Percentiles rank a stretch among this genome's conserved stretches.
phyloP scores from a whole-genome alignment of 2,113 vertebrate genomes.

The Cyprinodon tularosa region DNA sequence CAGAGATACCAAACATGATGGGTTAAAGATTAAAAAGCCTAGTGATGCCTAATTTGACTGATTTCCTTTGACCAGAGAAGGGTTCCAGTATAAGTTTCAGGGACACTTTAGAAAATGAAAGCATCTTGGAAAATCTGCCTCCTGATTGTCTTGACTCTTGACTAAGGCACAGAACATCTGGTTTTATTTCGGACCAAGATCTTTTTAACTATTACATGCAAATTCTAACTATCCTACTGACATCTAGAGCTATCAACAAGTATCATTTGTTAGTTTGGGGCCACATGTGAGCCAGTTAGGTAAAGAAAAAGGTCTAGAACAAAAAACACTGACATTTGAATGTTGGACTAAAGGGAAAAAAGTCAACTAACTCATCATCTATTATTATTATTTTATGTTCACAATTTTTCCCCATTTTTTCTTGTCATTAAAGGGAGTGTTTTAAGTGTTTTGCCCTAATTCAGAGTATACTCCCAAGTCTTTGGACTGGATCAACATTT shows the following conservation, averaged over 20 bases:
- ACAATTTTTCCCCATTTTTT: too few relatives aligned
- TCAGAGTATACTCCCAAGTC: not conserved
- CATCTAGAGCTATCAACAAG: not conserved
- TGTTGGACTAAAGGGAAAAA: not conserved
- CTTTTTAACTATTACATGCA: constrained; percentile 28
- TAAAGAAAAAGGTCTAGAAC: not conserved
- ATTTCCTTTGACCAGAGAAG: not conserved
- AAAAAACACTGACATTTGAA: not conserved
- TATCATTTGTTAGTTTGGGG: not conserved
- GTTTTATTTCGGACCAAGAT: constrained; percentile 27
- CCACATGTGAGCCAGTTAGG: not conserved
- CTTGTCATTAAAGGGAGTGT: not conserved
- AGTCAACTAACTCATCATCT: not conserved
- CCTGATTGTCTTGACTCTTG: constrained; percentile 3
- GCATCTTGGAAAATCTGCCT: constrained; percentile 7
- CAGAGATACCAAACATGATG: constrained; percentile 3
- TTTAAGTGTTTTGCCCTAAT: not conserved
- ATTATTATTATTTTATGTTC: not conserved
- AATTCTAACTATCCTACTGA: constrained; percentile 11
- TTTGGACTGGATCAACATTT: not conserved
- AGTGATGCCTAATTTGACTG: constrained; percentile 21
- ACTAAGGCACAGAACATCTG: not conserved
- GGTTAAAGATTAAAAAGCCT: constrained; percentile 14
- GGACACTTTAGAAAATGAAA: constrained; percentile 7
- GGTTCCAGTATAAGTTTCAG: not conserved